Evolutionary conservation across 2,113 vertebrate genomes (phyloP), one percentile per base, ranked within the genome.

Genomic region (Albula glossodonta): DNA sequence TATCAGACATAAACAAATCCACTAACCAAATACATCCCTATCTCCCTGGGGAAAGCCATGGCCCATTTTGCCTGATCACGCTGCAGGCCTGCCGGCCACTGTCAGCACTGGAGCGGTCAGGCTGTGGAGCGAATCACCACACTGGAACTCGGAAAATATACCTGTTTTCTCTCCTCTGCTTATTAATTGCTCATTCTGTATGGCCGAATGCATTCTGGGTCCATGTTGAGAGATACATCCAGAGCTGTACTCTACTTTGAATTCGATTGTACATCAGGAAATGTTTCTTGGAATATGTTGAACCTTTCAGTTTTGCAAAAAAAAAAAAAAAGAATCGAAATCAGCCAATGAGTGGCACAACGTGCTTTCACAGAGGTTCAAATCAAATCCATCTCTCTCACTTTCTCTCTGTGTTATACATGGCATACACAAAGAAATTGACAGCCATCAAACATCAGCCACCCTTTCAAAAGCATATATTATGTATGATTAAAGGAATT

Each of bases 401-500:
- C 22, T 31, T 22, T 31, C 31, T 10, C 2, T 22, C 8, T 31
- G 2, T 25, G 17, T 60, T 60, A 85, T 83, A 78, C 60, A 56
- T n/a, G 15, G n/a, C 60, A 22, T 22, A 9, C 60, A 22, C 15
- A 66, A 60, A 66, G 25, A 53, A 12, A 19, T 51, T 85, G 88
- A 86, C 60, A 19, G 60, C 15, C 60, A 66, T 66, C 22, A 66
- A 66, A 66, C 60, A 19, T 66, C 17, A 66, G 17, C 60, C 60
- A 66, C 60, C 22, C 22, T 66, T 66, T 66, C 17, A 66, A 19
- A 74, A 74, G 10, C 70, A 74, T 74, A 82, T 85, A 90, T 88
- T 81, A 84, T 84, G 50, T 53, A 83, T 83, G 48, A 79, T 70
- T 66, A 74, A 90, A 88, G 93, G 90, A 90, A 93, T 92, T 88